Evolutionary conservation across 2,113 vertebrate species (phyloP), one percentile per base, ranked within the genome.

Genomic region (Tragelaphus buxtoni): DNA sequence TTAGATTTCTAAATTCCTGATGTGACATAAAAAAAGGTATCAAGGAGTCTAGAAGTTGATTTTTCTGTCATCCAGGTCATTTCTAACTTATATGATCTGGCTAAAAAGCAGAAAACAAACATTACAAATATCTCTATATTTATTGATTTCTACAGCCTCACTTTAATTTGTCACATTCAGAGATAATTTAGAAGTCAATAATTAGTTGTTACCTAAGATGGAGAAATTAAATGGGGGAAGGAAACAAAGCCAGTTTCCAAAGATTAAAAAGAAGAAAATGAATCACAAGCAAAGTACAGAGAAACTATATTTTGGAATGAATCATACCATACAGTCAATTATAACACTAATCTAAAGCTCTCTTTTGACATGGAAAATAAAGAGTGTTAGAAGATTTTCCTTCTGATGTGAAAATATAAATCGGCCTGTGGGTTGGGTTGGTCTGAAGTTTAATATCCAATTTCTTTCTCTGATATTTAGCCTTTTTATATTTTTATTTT

Each of bases 1-100:
- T 97, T 85, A 56, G 72, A 91, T 79, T 96, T 95, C 91, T 49
- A 96, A 97, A 97, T 89, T 92, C 7, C 42, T 95, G 30, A 86
- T 61, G 60, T 90, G 53, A 26, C 28, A 39, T 42, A 77, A 65
- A 45, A 82, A 92, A 56, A 55, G 9, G 16, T 49, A 89, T 35
- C 61, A 79, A 92, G 12, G 39, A 47, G 8, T 24, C 10, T 74
- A 72, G 26, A 51, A 0, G 6, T 55, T 90, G 76, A 85, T 69
- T 90, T 95, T 95, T 86, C 61, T 88, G 58, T 94, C 39, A 94
- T 79, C 20, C 28, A 14, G 24, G 60, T 88, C 24, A n/a, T 90
- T 92, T 96, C 49, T 96, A 90, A 96, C 91, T 96, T 91, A 77
- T 95, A 90, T n/a, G 53, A 90, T 26, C 30, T 85, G 28, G 28